Evolutionary conservation across 2,888 invertebrate genomes (phyloP).

Genomic region (Ashinkailepas kermadecensis): DNA sequence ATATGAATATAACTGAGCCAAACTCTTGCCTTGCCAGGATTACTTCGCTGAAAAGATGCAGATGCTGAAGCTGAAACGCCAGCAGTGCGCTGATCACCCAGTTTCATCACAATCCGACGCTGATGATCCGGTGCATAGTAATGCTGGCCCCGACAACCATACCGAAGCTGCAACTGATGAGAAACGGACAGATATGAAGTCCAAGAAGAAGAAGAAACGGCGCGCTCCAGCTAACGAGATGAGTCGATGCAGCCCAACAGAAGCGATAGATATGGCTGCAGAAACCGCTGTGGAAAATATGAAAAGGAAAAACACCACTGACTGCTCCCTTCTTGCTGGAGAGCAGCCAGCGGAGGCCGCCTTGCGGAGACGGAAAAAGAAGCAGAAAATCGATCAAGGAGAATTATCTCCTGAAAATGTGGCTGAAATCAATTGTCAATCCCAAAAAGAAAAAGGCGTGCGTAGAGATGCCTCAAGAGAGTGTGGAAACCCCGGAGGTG

Average conservation of each 20-base stretch:
- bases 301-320: not conserved
- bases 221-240: not conserved
- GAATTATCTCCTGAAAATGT: too few relatives aligned
- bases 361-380: not conserved
- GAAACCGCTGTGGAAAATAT: not conserved
- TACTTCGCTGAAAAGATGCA: slow-evolving; percentile 11
- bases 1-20: not conserved
- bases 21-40: not conserved
- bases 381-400: not conserved
- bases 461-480: too few relatives aligned
- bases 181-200: not conserved
- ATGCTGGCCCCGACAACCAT: too few relatives aligned
- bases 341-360: too few relatives aligned
- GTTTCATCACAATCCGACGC: too few relatives aligned
- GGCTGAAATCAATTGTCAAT: too few relatives aligned
- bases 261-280: too few relatives aligned
- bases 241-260: too few relatives aligned
- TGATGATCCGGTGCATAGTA: too few relatives aligned
- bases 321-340: too few relatives aligned
- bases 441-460: too few relatives aligned
- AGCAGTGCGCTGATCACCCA: not conserved
- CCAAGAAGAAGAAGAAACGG: not conserved
- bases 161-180: not conserved
- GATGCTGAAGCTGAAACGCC: not conserved
- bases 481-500: too few relatives aligned